Percentiles rank a stretch among this genome's conserved stretches.
Evolutionary conservation across 2,888 invertebrate genomes (phyloP).

Genomic region (Meloe dianella): DNA sequence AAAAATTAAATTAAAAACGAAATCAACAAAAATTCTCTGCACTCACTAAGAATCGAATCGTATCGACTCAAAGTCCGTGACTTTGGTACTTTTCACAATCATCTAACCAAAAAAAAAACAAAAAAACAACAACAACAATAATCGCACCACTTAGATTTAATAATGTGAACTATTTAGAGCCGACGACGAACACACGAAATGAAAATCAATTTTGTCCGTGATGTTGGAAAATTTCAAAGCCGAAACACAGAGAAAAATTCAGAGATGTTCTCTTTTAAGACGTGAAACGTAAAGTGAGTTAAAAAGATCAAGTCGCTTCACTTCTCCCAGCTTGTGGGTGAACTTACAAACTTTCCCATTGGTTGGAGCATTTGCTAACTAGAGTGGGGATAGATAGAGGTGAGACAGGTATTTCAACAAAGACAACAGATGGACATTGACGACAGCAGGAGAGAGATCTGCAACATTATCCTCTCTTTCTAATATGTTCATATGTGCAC

Average conservation of each 20-base stretch:
- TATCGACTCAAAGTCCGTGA: conserved; percentile 5
- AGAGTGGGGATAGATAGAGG: conserved; percentile 30
- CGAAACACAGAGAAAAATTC: conserved; percentile 8
- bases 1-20: not conserved
- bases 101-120: no score
- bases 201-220: conserved; percentile 8
- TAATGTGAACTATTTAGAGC: not conserved
- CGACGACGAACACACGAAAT: conserved; percentile 15
- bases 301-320: conserved; percentile 53
- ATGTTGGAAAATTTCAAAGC: not conserved
- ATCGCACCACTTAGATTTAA: conserved; percentile 18
- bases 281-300: conserved; percentile 49
- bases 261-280: conserved; percentile 41
- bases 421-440: conserved; percentile 32
- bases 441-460: conserved; percentile 27
- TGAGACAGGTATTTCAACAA: conserved; percentile 36
- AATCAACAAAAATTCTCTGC: not conserved
- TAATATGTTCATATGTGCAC: not conserved
- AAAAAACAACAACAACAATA: not conserved
- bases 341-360: conserved; percentile 28
- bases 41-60: conserved; percentile 1
- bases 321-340: conserved; percentile 48
- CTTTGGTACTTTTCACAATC: conserved; percentile 4
- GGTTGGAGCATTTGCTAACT: conserved; percentile 1
- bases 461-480: conserved; percentile 12